These are phyloP conservation scores for Takifugu ocellatus DNA, from an alignment of 2,797 vertebrate species.

Conservation along the genomic window DNA sequence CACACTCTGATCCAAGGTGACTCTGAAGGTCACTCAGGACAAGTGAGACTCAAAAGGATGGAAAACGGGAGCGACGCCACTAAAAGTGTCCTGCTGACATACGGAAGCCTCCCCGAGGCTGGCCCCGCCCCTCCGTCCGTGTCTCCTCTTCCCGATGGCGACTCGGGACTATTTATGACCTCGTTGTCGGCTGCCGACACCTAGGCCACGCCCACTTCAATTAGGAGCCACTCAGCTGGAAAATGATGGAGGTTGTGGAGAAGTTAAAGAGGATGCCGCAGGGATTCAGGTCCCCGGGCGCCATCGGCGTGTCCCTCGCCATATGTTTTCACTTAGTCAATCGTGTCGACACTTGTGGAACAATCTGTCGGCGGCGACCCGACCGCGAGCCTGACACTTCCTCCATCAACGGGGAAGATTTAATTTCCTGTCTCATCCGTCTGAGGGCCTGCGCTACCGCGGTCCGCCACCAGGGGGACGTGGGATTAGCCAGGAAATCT, in stretches of 20 bases:
- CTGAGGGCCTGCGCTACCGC: neutral
- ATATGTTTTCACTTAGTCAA: conserved; percentile 75
- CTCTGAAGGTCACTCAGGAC: no score
- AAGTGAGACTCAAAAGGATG: no score
- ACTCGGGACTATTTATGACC: conserved; percentile 43
- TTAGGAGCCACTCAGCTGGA: conserved; percentile 64
- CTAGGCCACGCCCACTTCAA: conserved; percentile 53
- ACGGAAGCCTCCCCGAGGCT: no score
- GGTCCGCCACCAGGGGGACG: no score
- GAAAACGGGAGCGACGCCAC: no score
- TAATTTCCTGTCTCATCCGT: conserved; percentile 31
- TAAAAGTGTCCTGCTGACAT: no score
- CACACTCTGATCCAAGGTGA: no score
- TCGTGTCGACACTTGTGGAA: conserved; percentile 64
- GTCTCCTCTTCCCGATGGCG: neutral
- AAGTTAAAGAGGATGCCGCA: conserved; percentile 18
- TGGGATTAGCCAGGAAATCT: no score
- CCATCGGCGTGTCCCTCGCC: conserved; percentile 27
- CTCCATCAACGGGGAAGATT: conserved; percentile 44
- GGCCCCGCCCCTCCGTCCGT: no score
- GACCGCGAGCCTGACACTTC: conserved; percentile 30
- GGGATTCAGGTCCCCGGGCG: conserved; percentile 42
- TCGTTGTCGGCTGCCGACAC: conserved; percentile 34
- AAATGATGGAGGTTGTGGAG: conserved; percentile 26
- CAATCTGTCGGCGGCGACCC: conserved; percentile 56